Evolutionary conservation across 1,140 invertebrate species (phyloP).

Genomic region (Telenomus remus): DNA sequence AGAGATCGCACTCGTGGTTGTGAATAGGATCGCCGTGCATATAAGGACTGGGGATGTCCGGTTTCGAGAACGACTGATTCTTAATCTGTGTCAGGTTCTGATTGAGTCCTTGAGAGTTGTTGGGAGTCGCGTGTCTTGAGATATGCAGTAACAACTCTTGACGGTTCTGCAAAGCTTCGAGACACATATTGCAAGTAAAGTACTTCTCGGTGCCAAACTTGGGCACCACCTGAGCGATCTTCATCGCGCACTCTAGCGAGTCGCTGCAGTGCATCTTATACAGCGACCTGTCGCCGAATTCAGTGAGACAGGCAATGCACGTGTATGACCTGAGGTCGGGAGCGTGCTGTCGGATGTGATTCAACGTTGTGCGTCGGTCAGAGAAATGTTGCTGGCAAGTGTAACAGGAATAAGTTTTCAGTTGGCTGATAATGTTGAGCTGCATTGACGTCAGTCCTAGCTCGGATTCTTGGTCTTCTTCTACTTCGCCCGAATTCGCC

Average conservation of each 20-base stretch:
- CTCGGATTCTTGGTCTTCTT: conserved; percentile 65
- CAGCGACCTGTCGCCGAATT: conserved; percentile 67
- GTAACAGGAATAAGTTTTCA: conserved; percentile 73
- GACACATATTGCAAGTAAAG: conserved; percentile 74
- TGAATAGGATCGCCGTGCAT: conserved; percentile 67
- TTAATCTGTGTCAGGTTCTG: neutral
- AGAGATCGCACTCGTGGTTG: conserved; percentile 69
- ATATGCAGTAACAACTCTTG: conserved; percentile 68
- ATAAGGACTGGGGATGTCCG: conserved; percentile 58
- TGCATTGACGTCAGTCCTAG: conserved; percentile 64
- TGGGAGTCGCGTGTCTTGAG: conserved; percentile 65
- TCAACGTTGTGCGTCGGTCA: conserved; percentile 68
- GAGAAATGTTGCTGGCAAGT: conserved; percentile 64
- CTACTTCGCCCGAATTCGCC: conserved; percentile 59
- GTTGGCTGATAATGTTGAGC: conserved; percentile 70
- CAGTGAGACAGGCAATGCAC: conserved; percentile 71
- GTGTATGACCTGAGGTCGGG: conserved; percentile 69
- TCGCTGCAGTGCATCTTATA: conserved; percentile 70
- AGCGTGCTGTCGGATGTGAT: conserved; percentile 72
- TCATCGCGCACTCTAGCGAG: conserved; percentile 73
- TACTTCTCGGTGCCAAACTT: conserved; percentile 69
- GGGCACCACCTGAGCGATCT: conserved; percentile 70
- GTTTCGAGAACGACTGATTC: conserved; percentile 3
- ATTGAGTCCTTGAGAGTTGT: conserved; percentile 51
- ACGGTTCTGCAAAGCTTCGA: conserved; percentile 64